Evolutionary conservation across 2,888 invertebrate species (phyloP).

Genomic region (Andrena haemorrhoa): DNA sequence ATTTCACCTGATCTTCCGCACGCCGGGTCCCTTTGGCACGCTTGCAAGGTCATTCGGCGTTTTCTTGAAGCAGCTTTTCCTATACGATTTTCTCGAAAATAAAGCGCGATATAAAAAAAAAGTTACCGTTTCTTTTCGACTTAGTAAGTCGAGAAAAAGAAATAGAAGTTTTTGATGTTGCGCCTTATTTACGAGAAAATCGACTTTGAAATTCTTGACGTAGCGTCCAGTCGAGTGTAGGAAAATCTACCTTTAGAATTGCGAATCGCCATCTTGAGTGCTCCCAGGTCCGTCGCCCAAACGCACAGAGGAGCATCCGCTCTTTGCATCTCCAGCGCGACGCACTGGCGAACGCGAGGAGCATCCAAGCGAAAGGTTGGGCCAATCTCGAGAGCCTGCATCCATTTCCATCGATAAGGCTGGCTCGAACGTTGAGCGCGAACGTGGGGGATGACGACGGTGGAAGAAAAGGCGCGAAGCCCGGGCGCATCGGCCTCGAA

Average conservation of each 20-base stretch:
- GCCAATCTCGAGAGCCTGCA: neutral
- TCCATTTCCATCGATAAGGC: neutral
- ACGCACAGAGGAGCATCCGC: neutral
- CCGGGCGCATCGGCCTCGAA: constrained; percentile 55
- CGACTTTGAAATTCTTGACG: no score
- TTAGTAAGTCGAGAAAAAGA: no score
- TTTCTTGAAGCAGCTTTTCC: no score
- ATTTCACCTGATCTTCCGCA: neutral
- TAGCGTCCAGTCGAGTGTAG: no score
- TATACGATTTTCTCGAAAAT: neutral
- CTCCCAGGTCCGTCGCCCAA: no score
- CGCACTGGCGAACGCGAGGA: neutral
- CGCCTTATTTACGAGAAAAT: no score
- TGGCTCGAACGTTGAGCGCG: neutral
- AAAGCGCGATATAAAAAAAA: neutral
- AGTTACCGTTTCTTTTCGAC: no score
- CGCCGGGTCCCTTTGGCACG: neutral
- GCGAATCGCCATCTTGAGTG: no score
- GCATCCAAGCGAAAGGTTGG: neutral
- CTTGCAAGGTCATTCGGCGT: no score
- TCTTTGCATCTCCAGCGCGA: neutral
- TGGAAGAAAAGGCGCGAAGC: constrained; percentile 4
- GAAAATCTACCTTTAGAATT: no score
- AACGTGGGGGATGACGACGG: neutral
- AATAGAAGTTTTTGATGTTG: no score